Conservation (phyloP, 2,113 vertebrate genomes). For the Diadophis punctatus region DNA sequence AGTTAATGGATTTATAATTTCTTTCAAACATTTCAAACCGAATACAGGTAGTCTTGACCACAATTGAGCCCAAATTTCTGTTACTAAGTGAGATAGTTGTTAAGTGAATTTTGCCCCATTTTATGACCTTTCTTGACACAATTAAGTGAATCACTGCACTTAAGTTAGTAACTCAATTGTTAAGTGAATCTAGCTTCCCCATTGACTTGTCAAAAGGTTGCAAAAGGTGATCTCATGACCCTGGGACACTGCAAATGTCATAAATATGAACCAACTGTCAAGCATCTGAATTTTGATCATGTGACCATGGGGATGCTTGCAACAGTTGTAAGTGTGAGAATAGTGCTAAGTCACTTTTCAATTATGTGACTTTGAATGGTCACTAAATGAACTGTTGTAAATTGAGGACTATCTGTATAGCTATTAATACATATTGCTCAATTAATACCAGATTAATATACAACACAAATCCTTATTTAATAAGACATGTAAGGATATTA, state of each 20-base stretch:
- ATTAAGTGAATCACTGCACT: background rate
- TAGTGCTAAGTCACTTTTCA: background rate
- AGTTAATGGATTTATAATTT: constrained; percentile 20
- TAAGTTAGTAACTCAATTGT: background rate
- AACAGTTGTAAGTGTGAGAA: background rate
- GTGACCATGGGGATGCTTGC: background rate
- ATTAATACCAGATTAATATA: background rate
- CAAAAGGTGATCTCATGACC: background rate
- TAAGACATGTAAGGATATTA: background rate
- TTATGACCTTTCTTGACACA: background rate
- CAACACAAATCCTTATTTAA: background rate
- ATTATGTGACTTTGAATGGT: background rate
- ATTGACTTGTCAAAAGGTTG: background rate
- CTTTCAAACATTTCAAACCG: background rate
- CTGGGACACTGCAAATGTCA: background rate
- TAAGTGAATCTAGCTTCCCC: background rate
- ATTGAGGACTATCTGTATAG: background rate
- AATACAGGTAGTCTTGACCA: background rate
- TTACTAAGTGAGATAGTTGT: background rate
- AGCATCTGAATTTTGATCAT: background rate
- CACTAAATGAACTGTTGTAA: background rate
- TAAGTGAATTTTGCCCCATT: background rate
- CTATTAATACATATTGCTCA: background rate
- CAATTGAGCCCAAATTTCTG: background rate
- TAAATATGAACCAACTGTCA: background rate